Evolutionary conservation across 2,113 vertebrate genomes (phyloP), one percentile per base, ranked within the genome.

Genomic region (Peucedramus taeniatus): DNA sequence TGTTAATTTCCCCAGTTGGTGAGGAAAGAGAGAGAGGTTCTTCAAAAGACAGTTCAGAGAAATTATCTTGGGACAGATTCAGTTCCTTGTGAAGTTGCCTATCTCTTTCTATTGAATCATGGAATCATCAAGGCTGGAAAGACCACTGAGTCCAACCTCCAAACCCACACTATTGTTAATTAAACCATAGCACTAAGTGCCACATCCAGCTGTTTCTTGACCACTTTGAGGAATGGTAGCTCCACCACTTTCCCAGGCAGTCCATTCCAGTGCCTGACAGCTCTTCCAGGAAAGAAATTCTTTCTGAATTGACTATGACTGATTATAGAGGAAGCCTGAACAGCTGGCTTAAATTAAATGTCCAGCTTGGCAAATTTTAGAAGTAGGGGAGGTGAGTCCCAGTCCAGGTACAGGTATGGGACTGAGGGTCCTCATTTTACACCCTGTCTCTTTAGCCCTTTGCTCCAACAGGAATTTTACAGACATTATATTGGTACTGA

Each of bases 131-230:
- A 47, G 39, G 35, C 20, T 40, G 39, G 23, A 66, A 44, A 44
- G 22, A 24, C 31, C 28, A 27, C 33, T 10, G 10, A 51, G 15
- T 82, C 51, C 53, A 51, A 3, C 20, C 10, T 51, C 18, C 2
- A 4, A 60, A 21, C 20, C 23, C n/a, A 27, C 15, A 17, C 9
- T 4, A n/a, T 6, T 0, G 0, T 24, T 13, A 59, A 11, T 7
- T 30, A 59, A 66, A 66, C 28, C 53, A n/a, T 2, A n/a, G 45
- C 33, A 75, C 37, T 39, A 18, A 75, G 20, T 33, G 18, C 44
- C 42, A 44, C 16, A 15, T n/a, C 9, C n/a, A 16, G 3, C 7
- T 26, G 7, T 61, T 61, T 61, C 40, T 22, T 31, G 39, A 76
- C 14, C 21, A 30, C 18, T 59, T 28, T 21, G 33, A 59, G 33